Evolutionary conservation across 2,888 invertebrate genomes (phyloP).

Genomic region (Lasioglossum oenotherae): DNA sequence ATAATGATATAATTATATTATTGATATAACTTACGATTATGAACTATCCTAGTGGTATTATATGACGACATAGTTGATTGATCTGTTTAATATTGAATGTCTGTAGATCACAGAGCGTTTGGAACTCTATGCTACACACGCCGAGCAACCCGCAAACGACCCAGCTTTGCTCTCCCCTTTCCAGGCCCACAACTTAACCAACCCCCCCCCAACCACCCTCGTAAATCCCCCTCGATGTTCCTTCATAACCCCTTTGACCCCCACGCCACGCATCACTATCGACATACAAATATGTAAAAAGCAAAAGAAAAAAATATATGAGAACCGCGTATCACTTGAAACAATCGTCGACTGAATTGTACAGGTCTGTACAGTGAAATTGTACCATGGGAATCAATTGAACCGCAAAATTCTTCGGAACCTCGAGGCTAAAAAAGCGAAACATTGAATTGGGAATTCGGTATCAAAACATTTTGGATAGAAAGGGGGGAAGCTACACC

Average conservation of each 20-base stretch:
- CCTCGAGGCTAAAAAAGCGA: background rate
- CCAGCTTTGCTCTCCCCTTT: slow-evolving; percentile 40
- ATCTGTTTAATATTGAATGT: slow-evolving; percentile 85
- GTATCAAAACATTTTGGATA: slow-evolving; percentile 10
- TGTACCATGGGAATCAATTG: slow-evolving; percentile 36
- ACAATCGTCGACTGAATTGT: slow-evolving; percentile 58
- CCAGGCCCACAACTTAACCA: slow-evolving; percentile 18
- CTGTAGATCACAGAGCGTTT: slow-evolving; percentile 84
- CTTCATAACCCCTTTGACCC: slow-evolving; percentile 25
- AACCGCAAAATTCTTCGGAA: slow-evolving; percentile 11
- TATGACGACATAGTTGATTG: slow-evolving; percentile 84
- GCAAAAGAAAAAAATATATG: slow-evolving; percentile 23
- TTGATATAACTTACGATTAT: slow-evolving; percentile 84
- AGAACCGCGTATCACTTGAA: slow-evolving; percentile 56
- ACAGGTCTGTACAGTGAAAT: slow-evolving; percentile 24
- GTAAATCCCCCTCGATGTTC: slow-evolving; percentile 27
- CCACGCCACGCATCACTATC: slow-evolving; percentile 51
- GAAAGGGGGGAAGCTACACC: slow-evolving; percentile 6
- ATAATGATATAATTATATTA: slow-evolving; percentile 83
- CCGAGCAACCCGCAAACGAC: slow-evolving; percentile 71
- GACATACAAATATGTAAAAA: slow-evolving; percentile 34
- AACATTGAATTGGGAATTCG: slow-evolving; percentile 10
- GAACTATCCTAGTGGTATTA: slow-evolving; percentile 84
- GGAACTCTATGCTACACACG: slow-evolving; percentile 84
- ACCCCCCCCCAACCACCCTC: slow-evolving; percentile 54